Percentiles rank a stretch among this genome's conserved stretches.
phyloP scores from a whole-genome alignment of 2,797 vertebrate genomes.

The Alauda arvensis region DNA sequence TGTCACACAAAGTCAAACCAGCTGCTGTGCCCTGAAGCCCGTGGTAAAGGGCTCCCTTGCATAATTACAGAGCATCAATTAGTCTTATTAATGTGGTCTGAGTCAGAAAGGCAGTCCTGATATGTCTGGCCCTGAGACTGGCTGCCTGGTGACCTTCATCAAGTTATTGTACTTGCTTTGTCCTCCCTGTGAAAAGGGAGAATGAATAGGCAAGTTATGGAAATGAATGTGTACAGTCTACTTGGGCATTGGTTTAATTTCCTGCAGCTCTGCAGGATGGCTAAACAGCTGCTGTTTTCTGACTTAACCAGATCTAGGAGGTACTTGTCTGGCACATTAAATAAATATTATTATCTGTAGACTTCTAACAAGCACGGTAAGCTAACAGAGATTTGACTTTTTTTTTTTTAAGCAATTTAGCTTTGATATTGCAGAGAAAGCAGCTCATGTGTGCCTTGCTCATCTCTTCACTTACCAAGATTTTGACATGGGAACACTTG shows the following conservation, averaged over 20 bases:
- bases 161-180: background rate
- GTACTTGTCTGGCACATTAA: background rate
- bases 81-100: background rate
- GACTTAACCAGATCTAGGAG: background rate
- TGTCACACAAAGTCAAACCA: background rate
- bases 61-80: background rate
- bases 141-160: background rate
- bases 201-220: background rate
- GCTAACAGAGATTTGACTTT: background rate
- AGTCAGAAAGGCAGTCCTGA: background rate
- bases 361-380: background rate
- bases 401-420: slow-evolving; percentile 88
- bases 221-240: background rate
- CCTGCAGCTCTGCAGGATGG: background rate
- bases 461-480: slow-evolving; percentile 98
- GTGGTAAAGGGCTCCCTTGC: background rate
- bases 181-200: background rate
- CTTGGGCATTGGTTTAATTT: background rate
- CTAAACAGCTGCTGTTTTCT: background rate
- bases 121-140: background rate
- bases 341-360: background rate
- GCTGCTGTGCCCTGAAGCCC: background rate
- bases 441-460: slow-evolving; percentile 90
- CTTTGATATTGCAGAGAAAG: slow-evolving; percentile 89
- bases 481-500: slow-evolving; percentile 94